These are phyloP conservation scores for Trachythela sp. DNA, from an alignment of 64 coral and sea anemone species.

Conservation along the genomic window DNA sequence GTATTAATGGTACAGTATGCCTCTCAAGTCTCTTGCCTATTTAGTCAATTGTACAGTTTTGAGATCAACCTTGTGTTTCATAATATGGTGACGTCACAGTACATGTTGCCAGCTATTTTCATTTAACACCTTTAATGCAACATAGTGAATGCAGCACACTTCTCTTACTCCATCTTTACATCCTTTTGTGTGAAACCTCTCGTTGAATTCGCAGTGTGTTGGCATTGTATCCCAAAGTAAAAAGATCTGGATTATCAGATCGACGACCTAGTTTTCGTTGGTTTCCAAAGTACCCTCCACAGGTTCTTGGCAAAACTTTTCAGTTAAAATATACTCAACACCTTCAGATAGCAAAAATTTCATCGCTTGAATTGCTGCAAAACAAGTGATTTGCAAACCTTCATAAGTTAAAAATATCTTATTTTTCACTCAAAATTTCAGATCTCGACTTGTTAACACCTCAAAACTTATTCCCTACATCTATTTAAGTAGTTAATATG, in stretches of 20 bases:
- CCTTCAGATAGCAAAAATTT: conserved; percentile 11
- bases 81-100: too few species aligned
- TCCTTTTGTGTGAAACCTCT: neutral
- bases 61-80: too few species aligned
- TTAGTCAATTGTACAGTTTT: too few species aligned
- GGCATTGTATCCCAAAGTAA: neutral
- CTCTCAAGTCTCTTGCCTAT: too few species aligned
- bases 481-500: too few species aligned
- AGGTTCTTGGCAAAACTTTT: neutral
- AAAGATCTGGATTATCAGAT: neutral
- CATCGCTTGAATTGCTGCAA: neutral
- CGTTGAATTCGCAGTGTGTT: neutral
- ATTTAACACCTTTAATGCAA: too few species aligned
- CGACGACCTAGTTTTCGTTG: neutral
- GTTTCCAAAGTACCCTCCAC: conserved; percentile 15
- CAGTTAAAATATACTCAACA: neutral
- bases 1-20: too few species aligned
- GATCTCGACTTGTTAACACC: too few species aligned
- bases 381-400: neutral
- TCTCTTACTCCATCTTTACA: neutral
- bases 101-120: too few species aligned
- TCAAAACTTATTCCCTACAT: too few species aligned
- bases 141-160: too few species aligned
- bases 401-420: neutral
- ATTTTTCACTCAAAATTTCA: too few species aligned